Percentiles rank a stretch among this genome's conserved stretches.
These are phyloP conservation scores for Delphinapterus leucas DNA, from an alignment of 2,113 vertebrate species.

Conservation along the genomic window DNA sequence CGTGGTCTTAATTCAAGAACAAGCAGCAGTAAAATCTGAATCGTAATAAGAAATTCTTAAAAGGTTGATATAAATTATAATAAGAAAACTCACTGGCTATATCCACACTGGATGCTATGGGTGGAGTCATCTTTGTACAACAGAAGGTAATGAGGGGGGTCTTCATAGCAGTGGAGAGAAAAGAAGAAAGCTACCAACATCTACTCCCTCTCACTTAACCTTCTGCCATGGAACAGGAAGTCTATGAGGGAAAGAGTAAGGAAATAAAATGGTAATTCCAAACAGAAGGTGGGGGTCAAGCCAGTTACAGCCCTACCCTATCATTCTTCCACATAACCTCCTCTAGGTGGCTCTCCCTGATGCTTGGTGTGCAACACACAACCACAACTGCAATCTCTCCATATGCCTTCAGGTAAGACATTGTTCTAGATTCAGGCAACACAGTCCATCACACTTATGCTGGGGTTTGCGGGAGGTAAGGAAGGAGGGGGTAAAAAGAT, in stretches of 20 bases:
- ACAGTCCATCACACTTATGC: rapidly evolving
- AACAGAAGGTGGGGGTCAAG: background rate
- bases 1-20: background rate
- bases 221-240: background rate
- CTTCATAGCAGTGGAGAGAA: background rate
- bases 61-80: background rate
- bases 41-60: background rate
- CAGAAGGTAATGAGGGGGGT: background rate
- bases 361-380: background rate
- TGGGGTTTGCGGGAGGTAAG: background rate
- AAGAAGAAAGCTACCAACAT: background rate
- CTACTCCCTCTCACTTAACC: background rate
- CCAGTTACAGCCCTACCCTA: background rate
- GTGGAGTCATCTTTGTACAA: background rate
- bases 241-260: background rate
- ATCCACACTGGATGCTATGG: background rate
- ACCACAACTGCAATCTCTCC: background rate
- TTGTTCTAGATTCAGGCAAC: background rate
- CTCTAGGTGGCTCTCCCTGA: background rate
- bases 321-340: background rate
- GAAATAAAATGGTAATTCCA: background rate
- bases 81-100: background rate
- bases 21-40: background rate
- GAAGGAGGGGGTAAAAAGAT: background rate
- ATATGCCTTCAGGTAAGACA: background rate